Evolutionary conservation across 2,888 invertebrate species (phyloP).

Genomic region (Chymomyza caudatula): DNA sequence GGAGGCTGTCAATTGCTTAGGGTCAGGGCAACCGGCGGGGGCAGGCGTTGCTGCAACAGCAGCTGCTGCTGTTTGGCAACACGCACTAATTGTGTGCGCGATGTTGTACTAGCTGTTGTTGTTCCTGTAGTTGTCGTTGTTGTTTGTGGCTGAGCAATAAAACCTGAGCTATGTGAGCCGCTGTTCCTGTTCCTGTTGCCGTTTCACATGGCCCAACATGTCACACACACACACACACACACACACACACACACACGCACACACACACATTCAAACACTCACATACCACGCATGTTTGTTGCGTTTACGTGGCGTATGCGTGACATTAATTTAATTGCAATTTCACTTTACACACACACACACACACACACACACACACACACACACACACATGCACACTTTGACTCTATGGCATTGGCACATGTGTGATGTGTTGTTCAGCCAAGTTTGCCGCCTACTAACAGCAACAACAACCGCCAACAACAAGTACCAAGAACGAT

Average conservation of each 20-base stretch:
- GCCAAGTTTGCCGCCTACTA: background rate
- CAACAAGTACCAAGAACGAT: conserved; percentile 26
- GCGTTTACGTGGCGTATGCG: conserved; percentile 65
- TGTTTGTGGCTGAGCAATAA: conserved; percentile 65
- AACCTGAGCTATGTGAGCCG: conserved; percentile 57
- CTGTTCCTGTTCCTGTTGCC: conserved; percentile 40
- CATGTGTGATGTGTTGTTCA: background rate
- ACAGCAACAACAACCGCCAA: background rate
- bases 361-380: conserved; percentile 20
- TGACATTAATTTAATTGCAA: conserved; percentile 72
- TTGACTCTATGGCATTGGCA: conserved; percentile 4
- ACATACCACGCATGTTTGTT: conserved; percentile 3
- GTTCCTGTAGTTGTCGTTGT: conserved; percentile 23
- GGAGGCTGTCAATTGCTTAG: background rate
- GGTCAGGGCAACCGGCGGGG: too few species aligned
- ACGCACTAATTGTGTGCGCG: conserved; percentile 67
- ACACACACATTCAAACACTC: background rate
- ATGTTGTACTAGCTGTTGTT: conserved; percentile 24
- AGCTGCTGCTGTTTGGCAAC: conserved; percentile 59
- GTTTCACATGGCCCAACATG: conserved; percentile 19
- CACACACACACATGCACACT: conserved; percentile 9
- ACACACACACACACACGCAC: background rate
- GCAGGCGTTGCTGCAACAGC: background rate
- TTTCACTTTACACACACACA: conserved; percentile 53
- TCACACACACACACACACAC: background rate